Conservation (phyloP, 2,888 invertebrate genomes). For the Seladonia tumulorum region DNA sequence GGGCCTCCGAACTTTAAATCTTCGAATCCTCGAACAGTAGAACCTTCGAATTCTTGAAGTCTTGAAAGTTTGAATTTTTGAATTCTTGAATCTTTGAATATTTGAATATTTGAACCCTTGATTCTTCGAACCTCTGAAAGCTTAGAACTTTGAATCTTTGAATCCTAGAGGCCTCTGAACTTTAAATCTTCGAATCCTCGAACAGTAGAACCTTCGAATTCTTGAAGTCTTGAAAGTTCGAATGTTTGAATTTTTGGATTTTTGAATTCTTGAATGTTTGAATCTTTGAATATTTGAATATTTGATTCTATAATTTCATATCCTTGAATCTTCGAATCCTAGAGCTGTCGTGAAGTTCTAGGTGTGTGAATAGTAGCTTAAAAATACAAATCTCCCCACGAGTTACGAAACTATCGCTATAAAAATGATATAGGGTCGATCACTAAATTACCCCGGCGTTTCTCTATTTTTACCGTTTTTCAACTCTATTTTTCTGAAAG, state of each 20-base stretch:
- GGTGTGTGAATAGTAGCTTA: background rate
- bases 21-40: background rate
- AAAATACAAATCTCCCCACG: background rate
- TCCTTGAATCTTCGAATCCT: background rate
- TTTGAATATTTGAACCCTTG: background rate
- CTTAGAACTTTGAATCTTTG: background rate
- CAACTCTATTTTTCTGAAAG: slow-evolving; percentile 36
- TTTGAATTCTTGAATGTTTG: background rate
- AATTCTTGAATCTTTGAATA: background rate
- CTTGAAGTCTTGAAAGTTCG: background rate
- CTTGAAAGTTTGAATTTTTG: too few relatives aligned
- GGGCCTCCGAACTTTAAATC: background rate
- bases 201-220: too few relatives aligned
- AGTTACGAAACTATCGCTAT: slow-evolving; percentile 1
- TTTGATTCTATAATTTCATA: too few relatives aligned
- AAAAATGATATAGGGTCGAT: background rate
- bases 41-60: too few relatives aligned
- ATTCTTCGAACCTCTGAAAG: too few relatives aligned
- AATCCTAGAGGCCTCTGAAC: background rate
- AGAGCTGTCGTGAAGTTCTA: background rate
- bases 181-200: background rate
- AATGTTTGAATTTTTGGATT: background rate
- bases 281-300: background rate
- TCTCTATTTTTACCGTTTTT: background rate
- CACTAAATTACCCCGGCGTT: background rate